These are phyloP conservation scores for Dioctria rufipes DNA, from an alignment of 2,888 invertebrate genomes.

Conservation along the genomic window DNA sequence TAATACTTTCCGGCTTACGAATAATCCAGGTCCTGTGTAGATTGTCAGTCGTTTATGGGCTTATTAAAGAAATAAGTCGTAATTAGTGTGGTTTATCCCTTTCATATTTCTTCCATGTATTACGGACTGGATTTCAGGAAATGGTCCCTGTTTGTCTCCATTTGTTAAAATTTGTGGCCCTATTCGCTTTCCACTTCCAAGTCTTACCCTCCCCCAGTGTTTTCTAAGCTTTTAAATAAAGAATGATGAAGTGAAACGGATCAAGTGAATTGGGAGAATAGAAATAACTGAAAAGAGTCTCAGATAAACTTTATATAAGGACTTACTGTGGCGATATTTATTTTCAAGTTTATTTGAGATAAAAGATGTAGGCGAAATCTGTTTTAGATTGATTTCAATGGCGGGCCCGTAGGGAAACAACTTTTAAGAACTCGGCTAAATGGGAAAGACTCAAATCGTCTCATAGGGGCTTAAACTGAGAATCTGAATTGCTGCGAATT, in stretches of 20 bases:
- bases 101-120: conserved; percentile 29
- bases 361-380: too few species aligned
- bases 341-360: too few species aligned
- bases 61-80: conserved; percentile 40
- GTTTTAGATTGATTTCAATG: too few species aligned
- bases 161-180: conserved; percentile 15
- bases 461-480: too few species aligned
- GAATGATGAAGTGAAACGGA: conserved; percentile 35
- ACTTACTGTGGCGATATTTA: too few species aligned
- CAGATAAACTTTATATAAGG: too few species aligned
- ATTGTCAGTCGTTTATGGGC: conserved; percentile 35
- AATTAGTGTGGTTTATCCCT: conserved; percentile 36
- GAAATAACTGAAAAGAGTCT: too few species aligned
- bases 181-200: too few species aligned
- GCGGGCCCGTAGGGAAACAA: too few species aligned
- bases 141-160: conserved; percentile 18
- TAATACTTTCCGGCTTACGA: conserved; percentile 21
- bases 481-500: too few species aligned
- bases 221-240: conserved; percentile 1
- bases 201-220: not conserved
- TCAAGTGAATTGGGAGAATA: not conserved
- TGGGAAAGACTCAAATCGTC: too few species aligned
- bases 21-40: conserved; percentile 33
- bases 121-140: conserved; percentile 23
- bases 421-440: too few species aligned